Conservation (phyloP, 2,888 invertebrate species). For the Neoitamus cyanurus region DNA sequence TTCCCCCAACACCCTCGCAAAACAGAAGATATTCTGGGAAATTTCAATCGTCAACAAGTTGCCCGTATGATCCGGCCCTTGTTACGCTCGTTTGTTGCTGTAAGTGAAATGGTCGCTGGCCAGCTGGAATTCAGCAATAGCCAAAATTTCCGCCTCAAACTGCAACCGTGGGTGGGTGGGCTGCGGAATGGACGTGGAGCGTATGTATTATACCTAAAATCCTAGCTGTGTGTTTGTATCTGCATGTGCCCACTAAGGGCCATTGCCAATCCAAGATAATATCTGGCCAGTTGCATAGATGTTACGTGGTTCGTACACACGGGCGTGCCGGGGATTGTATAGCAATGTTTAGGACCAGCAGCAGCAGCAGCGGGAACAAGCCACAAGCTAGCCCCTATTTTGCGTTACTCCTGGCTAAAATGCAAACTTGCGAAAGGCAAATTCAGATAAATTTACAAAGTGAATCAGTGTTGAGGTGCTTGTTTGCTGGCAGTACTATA, state of each 20-base stretch:
- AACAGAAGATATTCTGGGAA: not conserved
- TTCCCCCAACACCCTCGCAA: not conserved
- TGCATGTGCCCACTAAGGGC: not conserved
- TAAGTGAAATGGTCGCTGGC: not conserved
- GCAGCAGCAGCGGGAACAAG: not conserved
- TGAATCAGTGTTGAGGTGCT: not conserved
- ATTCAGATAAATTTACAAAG: not conserved
- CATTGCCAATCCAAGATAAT: not conserved
- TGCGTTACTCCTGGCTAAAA: not conserved
- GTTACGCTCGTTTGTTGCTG: not conserved
- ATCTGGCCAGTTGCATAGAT: not conserved
- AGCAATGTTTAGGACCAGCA: not conserved
- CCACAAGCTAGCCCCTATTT: not conserved
- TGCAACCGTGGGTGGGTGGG: not conserved
- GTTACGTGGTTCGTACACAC: not conserved
- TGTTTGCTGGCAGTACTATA: not conserved
- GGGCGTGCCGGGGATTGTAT: not conserved
- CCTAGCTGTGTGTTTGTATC: not conserved
- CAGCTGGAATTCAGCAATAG: not conserved
- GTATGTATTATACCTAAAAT: not conserved
- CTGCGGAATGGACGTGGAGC: not conserved
- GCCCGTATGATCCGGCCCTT: not conserved
- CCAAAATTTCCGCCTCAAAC: not conserved
- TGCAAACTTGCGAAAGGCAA: conserved; percentile 2
- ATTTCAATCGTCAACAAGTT: not conserved